These are phyloP conservation scores for Phalanger gymnotis DNA, from an alignment of 2,797 vertebrate genomes.

Conservation along the genomic window DNA sequence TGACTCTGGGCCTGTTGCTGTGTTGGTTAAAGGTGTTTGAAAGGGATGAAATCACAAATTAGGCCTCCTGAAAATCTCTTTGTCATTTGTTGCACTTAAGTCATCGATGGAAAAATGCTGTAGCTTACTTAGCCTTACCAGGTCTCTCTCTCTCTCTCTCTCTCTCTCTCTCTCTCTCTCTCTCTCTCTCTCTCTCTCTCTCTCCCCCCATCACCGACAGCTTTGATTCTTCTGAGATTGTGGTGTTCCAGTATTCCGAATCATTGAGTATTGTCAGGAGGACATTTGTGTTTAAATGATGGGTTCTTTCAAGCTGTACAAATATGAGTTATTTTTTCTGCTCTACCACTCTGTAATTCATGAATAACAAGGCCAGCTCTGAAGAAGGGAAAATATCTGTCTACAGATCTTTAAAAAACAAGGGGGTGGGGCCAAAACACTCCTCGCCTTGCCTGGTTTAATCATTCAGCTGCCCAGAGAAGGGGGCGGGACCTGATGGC, in stretches of 20 bases:
- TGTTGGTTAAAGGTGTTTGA: not conserved
- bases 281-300: not conserved
- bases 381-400: not conserved
- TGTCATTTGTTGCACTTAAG: not conserved
- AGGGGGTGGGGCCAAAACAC: not conserved
- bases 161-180: not conserved
- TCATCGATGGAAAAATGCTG: not conserved
- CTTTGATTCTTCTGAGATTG: not conserved
- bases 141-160: not conserved
- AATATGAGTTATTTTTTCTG: not conserved
- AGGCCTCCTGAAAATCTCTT: not conserved
- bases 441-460: conserved; percentile 3
- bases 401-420: not conserved
- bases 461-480: not conserved
- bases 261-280: not conserved
- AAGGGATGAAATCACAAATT: not conserved
- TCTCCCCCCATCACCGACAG: not conserved
- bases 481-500: not conserved
- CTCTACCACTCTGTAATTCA: not conserved
- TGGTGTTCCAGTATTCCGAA: not conserved
- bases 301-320: not conserved
- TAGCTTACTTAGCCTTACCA: not conserved
- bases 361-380: not conserved
- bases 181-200: not conserved
- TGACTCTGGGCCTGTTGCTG: not conserved